Conservation (phyloP, 2,797 vertebrate species). For the Mionectes olivaceus region DNA sequence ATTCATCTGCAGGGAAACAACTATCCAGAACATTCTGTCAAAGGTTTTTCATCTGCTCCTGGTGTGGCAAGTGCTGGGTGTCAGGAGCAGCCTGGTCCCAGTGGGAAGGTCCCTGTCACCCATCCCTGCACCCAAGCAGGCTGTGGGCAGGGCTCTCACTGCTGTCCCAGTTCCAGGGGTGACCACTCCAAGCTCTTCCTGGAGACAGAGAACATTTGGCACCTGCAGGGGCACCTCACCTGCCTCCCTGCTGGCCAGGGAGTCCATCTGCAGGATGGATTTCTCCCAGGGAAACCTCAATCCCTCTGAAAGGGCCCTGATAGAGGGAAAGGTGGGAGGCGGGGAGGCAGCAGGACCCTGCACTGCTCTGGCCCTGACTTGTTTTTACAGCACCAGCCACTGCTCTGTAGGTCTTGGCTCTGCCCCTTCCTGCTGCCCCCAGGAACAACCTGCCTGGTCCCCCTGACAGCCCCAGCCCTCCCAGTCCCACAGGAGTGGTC, state of each 20-base stretch:
- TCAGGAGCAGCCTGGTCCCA: background rate
- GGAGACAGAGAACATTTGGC: constrained; percentile 78
- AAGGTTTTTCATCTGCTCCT: background rate
- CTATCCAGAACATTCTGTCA: constrained; percentile 44
- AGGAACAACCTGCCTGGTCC: background rate
- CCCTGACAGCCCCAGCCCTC: background rate
- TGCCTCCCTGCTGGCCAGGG: constrained; percentile 79
- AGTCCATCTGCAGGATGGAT: constrained; percentile 83
- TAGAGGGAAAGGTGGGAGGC: background rate
- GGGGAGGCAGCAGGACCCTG: background rate
- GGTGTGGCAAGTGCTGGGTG: background rate
- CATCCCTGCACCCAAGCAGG: background rate
- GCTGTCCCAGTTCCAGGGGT: background rate
- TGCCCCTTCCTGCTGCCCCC: background rate
- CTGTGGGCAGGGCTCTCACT: background rate
- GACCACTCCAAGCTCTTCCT: too few species aligned
- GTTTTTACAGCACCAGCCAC: background rate
- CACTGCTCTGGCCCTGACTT: background rate
- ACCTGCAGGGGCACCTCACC: constrained; percentile 90
- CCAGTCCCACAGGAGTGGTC: background rate
- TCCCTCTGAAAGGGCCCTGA: background rate
- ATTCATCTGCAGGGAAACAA: constrained; percentile 76
- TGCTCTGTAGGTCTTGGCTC: fast-evolving
- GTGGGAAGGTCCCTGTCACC: background rate
- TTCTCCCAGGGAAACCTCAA: constrained; percentile 79